Evolutionary conservation across 2,797 vertebrate species (phyloP).

Genomic region (Cyclopterus lumpus): DNA sequence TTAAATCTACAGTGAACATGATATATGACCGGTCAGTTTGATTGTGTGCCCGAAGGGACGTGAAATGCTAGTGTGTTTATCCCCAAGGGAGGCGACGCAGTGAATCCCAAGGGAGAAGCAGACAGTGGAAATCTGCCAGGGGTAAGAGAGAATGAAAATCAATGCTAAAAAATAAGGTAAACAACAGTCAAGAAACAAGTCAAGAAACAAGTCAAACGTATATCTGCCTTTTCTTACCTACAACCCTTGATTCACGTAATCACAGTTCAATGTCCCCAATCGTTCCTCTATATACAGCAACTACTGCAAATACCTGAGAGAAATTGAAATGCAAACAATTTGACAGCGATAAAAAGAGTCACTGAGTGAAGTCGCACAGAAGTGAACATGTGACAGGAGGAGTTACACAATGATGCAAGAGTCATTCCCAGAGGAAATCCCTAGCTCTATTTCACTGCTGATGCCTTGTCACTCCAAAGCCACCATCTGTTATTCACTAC

Average conservation of each 20-base stretch:
- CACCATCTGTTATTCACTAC: conserved; percentile 38
- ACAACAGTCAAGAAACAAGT: neutral
- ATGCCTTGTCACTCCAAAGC: conserved; percentile 57
- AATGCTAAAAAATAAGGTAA: neutral
- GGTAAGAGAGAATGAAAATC: conserved; percentile 13
- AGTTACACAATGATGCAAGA: conserved; percentile 21
- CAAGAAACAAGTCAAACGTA: neutral
- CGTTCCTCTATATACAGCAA: neutral
- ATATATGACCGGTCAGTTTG: conserved; percentile 51
- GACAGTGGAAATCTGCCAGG: conserved; percentile 10
- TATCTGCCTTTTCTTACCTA: neutral
- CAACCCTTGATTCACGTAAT: conserved; percentile 23
- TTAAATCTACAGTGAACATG: conserved; percentile 43
- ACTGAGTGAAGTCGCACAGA: conserved; percentile 13
- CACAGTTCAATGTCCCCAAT: conserved; percentile 16
- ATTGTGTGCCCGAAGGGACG: conserved; percentile 42
- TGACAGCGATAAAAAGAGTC: conserved; percentile 23
- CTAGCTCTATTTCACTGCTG: conserved; percentile 44
- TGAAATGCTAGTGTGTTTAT: conserved; percentile 50
- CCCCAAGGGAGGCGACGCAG: conserved; percentile 40
- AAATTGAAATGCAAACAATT: conserved; percentile 22
- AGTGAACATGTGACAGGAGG: conserved; percentile 49
- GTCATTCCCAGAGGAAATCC: conserved; percentile 45
- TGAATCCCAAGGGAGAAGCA: conserved; percentile 28
- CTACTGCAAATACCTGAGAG: conserved; percentile 10